These are phyloP conservation scores for Drosophila ogumai DNA, from an alignment of 1,140 invertebrate genomes.

Conservation along the genomic window DNA sequence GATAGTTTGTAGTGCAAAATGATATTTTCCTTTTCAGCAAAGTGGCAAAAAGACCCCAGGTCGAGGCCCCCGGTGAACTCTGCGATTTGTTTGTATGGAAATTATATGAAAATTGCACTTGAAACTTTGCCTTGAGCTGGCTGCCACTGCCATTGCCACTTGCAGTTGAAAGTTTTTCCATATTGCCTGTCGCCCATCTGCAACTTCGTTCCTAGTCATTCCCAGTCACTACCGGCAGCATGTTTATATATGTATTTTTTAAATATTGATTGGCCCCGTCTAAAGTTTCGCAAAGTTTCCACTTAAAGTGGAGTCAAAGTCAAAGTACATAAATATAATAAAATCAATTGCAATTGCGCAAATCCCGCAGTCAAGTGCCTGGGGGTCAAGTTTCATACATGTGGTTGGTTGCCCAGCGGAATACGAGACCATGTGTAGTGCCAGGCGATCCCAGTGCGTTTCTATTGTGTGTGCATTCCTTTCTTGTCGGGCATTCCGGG, in stretches of 20 bases:
- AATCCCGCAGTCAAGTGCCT: slow-evolving; percentile 28
- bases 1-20: slow-evolving; percentile 12
- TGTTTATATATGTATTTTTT: slow-evolving; percentile 5
- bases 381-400: slow-evolving; percentile 31
- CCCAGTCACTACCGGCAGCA: neutral
- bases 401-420: slow-evolving; percentile 12
- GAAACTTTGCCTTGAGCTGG: slow-evolving; percentile 45
- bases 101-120: slow-evolving; percentile 54
- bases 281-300: slow-evolving; percentile 33
- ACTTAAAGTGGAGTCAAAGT: slow-evolving; percentile 39
- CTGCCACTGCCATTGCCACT: slow-evolving; percentile 38
- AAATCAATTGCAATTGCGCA: slow-evolving; percentile 29
- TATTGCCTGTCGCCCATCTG: slow-evolving; percentile 18
- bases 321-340: slow-evolving; percentile 38
- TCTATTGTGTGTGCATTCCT: slow-evolving; percentile 26
- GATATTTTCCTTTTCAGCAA: slow-evolving; percentile 22
- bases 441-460: slow-evolving; percentile 14
- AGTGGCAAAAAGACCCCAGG: slow-evolving; percentile 12
- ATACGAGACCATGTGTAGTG: slow-evolving; percentile 20
- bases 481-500: slow-evolving; percentile 26
- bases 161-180: slow-evolving; percentile 58
- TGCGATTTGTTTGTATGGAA: slow-evolving; percentile 27
- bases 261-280: slow-evolving; percentile 45
- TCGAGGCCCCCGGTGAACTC: slow-evolving; percentile 23
- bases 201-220: slow-evolving; percentile 4